Evolutionary conservation across 2,113 vertebrate species (phyloP).

Genomic region (Strigops habroptila): DNA sequence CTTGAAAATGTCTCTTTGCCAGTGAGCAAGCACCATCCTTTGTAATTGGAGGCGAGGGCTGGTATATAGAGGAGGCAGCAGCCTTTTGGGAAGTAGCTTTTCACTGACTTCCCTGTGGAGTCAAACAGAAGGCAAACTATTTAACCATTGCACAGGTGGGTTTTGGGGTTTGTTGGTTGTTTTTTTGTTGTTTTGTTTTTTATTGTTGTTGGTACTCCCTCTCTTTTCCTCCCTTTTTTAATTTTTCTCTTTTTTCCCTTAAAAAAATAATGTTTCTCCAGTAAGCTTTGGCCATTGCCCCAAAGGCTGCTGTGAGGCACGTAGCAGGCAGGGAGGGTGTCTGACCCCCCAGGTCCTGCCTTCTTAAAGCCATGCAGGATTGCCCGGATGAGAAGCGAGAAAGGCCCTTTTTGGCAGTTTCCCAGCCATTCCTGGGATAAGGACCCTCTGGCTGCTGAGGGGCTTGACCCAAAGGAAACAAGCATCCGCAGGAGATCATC

Average conservation of each 20-base stretch:
- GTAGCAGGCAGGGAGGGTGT: background rate
- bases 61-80: constrained; percentile 1
- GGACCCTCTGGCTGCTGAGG: background rate
- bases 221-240: background rate
- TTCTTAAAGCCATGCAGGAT: background rate
- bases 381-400: background rate
- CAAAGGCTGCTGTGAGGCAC: background rate
- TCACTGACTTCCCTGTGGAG: background rate
- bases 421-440: background rate
- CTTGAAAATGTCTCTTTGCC: constrained; percentile 39
- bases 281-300: background rate
- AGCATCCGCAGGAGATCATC: background rate
- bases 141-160: background rate
- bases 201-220: background rate
- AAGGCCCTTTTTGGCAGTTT: background rate
- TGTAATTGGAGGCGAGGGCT: background rate
- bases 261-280: background rate
- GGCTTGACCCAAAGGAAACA: background rate
- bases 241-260: background rate
- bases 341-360: background rate
- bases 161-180: background rate
- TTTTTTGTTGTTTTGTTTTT: background rate
- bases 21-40: constrained; percentile 38
- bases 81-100: background rate
- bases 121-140: constrained; percentile 9